Percentiles rank a stretch among this genome's conserved stretches.
These are phyloP conservation scores for Manis crassicaudata DNA, from an alignment of 2,797 vertebrate genomes.

Conservation along the genomic window DNA sequence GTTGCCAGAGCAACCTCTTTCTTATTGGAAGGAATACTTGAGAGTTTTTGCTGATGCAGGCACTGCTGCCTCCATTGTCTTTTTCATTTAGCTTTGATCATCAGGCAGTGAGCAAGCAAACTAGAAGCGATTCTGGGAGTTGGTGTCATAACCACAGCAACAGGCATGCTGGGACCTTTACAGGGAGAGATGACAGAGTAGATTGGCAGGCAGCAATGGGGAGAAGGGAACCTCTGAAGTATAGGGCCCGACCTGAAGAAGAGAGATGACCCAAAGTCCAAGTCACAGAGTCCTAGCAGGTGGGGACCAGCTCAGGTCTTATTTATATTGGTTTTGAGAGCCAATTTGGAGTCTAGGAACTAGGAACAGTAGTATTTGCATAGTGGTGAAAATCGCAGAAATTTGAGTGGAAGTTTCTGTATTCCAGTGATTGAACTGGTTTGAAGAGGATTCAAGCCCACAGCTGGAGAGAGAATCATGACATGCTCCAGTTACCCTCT, in stretches of 20 bases:
- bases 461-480: background rate
- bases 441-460: conserved; percentile 30
- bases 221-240: background rate
- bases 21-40: conserved; percentile 53
- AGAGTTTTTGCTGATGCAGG: background rate
- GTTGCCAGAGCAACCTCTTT: conserved; percentile 67
- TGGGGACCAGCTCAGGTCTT: background rate
- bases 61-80: conserved; percentile 46
- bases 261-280: background rate
- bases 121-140: conserved; percentile 38
- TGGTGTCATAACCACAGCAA: conserved; percentile 26
- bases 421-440: conserved; percentile 21
- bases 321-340: conserved; percentile 19
- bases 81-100: conserved; percentile 69
- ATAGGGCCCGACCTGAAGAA: background rate
- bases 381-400: background rate
- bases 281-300: background rate
- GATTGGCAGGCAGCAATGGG: background rate
- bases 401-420: conserved; percentile 31
- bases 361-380: conserved; percentile 10
- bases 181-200: background rate
- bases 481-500: background rate
- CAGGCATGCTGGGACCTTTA: background rate
- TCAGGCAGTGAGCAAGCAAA: conserved; percentile 43
- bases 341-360: background rate